These are phyloP conservation scores for Calidris pugnax DNA, from an alignment of 2,113 vertebrate species.

Conservation along the genomic window DNA sequence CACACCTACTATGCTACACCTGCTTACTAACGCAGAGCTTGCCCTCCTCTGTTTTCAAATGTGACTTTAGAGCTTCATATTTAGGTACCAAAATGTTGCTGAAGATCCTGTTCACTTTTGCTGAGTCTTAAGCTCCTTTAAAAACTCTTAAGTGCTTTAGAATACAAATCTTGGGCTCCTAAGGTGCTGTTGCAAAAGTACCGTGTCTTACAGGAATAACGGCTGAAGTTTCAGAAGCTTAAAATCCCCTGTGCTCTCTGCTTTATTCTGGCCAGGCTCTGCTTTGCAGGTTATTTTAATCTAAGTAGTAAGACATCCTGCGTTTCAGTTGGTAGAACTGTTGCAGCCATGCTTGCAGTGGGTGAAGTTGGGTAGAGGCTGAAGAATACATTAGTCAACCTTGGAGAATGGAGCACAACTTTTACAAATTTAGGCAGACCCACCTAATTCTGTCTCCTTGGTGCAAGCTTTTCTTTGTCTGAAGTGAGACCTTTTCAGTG, in stretches of 20 bases:
- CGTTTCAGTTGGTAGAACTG: not conserved
- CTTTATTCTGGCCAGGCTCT: not conserved
- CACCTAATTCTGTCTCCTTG: not conserved
- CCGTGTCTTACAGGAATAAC: not conserved
- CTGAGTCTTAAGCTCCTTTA: not conserved
- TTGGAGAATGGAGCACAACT: not conserved
- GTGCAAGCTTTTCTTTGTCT: not conserved
- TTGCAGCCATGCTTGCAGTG: rapidly evolving
- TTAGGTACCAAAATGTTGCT: not conserved
- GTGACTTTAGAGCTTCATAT: not conserved
- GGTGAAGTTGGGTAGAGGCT: not conserved
- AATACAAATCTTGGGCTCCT: not conserved
- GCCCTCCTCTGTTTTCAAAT: not conserved
- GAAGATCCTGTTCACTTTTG: not conserved
- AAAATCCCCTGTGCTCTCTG: not conserved
- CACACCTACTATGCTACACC: not conserved
- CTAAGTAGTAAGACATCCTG: not conserved
- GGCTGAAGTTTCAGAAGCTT: not conserved
- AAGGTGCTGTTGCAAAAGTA: not conserved
- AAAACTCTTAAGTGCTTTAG: not conserved
- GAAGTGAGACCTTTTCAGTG: not conserved
- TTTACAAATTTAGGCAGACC: not conserved
- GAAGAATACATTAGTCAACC: not conserved
- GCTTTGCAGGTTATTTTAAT: not conserved
- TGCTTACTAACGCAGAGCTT: not conserved